Percentiles rank a stretch among this genome's conserved stretches.
phyloP scores from a whole-genome alignment of 2,888 invertebrate genomes.

The Atherix ibis region DNA sequence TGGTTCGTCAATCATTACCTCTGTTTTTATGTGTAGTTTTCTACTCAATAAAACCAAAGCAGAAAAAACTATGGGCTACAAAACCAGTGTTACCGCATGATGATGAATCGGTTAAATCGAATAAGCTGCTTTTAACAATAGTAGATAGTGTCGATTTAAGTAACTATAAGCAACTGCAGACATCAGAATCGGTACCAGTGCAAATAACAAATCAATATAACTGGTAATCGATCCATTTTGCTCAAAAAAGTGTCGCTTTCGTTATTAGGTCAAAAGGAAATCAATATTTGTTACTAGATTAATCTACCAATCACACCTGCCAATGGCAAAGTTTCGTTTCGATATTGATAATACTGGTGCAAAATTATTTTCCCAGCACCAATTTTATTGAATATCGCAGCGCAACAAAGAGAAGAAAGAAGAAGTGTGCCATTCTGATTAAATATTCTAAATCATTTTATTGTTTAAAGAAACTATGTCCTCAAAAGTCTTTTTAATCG shows the following conservation, averaged over 20 bases:
- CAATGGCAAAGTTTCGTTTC: conserved; percentile 11
- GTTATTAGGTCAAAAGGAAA: conserved; percentile 2
- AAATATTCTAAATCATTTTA: neutral
- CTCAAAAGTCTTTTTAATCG: neutral
- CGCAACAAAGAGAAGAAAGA: conserved; percentile 18
- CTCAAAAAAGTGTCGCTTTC: conserved; percentile 2
- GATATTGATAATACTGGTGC: conserved; percentile 15
- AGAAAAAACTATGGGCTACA: conserved; percentile 39
- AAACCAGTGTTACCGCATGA: conserved; percentile 64
- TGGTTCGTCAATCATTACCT: conserved; percentile 3
- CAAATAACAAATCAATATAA: no score
- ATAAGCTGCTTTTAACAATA: conserved; percentile 4
- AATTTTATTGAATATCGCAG: conserved; percentile 13
- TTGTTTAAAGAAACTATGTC: conserved; percentile 1
- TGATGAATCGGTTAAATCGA: conserved; percentile 18
- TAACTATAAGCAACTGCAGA: conserved; percentile 3
- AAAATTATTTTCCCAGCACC: conserved; percentile 7
- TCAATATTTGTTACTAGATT: conserved; percentile 1
- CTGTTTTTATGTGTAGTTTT: conserved; percentile 51
- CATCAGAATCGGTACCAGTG: no score
- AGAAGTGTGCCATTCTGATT: conserved; percentile 13
- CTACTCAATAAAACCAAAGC: conserved; percentile 72
- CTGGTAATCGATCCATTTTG: neutral
- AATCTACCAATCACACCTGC: neutral
- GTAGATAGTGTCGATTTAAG: conserved; percentile 5